Evolutionary conservation across 2,888 invertebrate species (phyloP), one percentile per base, ranked within the genome.

Genomic region (Trichopoda pennipes): DNA sequence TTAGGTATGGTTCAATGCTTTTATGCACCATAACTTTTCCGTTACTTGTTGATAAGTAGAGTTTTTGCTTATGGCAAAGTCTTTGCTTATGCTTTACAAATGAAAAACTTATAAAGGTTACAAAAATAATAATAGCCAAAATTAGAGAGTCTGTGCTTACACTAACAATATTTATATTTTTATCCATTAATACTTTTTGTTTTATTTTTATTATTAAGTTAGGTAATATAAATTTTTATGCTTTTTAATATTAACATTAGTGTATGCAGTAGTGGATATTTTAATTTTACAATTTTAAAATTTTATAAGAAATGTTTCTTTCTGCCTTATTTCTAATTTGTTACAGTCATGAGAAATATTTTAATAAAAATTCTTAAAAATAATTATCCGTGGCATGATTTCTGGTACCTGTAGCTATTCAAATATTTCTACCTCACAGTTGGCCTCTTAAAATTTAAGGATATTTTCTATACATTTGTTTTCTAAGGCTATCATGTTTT

Each of bases 351-450:
- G n/a, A n/a, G n/a, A n/a, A n/a, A n/a, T 63, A 47, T 63, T 23
- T 47, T 8, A 44, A 47, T 16, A 49, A 47, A 63, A 63, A 28
- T 49, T 63, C 28, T 49, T 49, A 63, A 63, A 63, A 44, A 63
- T 63, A 28, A 63, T 4, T 16, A 63, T 44, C 1, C 63, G 49
- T 49, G 47, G 63, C 14, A 63, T n/a, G 8, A 63, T 47, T 47
- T 49, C 63, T 14, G 28, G 19, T 7, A 63, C 63, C 21, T 28
- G 21, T n/a, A 14, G 17, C 3, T 63, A 28, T 63, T 63, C 23
- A 14, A 63, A 47, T n/a, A 17, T 28, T 47, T 23, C 28, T 28
- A 49, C 21, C 7, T 42, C 12, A 12, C 49, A 63, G 16, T 63
- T 44, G 16, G 47, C 63, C 14, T 47, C 63, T 38, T 63, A 21